These are phyloP conservation scores for Notocelia uddmanniana DNA, from an alignment of 2,888 invertebrate species.

Conservation along the genomic window DNA sequence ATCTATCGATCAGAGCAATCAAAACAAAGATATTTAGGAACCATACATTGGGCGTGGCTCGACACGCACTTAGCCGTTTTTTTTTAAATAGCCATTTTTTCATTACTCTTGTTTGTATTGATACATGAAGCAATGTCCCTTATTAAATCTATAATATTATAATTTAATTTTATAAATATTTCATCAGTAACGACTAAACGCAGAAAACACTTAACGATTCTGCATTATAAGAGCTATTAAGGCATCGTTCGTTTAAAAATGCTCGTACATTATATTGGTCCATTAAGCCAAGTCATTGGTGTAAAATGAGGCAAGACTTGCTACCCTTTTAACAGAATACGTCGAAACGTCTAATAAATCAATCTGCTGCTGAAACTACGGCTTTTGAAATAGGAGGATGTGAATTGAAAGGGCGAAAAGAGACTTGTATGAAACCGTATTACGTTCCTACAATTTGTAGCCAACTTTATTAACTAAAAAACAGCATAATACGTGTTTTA, in stretches of 20 bases:
- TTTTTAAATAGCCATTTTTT: too few species aligned
- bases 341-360: constrained; percentile 40
- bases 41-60: too few species aligned
- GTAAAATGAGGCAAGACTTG: constrained; percentile 68
- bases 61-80: too few species aligned
- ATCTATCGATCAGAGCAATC: too few species aligned
- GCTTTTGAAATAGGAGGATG: constrained; percentile 25
- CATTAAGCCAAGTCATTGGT: constrained; percentile 67
- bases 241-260: constrained; percentile 37
- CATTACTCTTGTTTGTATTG: too few species aligned
- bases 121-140: too few species aligned
- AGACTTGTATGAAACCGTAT: constrained; percentile 14
- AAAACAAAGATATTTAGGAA: too few species aligned
- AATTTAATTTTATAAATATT: not conserved
- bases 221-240: constrained; percentile 20
- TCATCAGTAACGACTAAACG: not conserved
- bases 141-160: not conserved
- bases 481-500: too few species aligned
- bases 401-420: constrained; percentile 27
- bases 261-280: constrained; percentile 55
- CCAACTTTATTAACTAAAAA: too few species aligned
- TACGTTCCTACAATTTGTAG: constrained; percentile 2
- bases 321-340: constrained; percentile 50
- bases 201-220: constrained; percentile 13
- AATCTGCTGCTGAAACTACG: constrained; percentile 32